Percentiles rank a stretch among this genome's conserved stretches.
Evolutionary conservation across 64 coral and sea anemone species (phyloP).

Genomic region (Porites lutea): DNA sequence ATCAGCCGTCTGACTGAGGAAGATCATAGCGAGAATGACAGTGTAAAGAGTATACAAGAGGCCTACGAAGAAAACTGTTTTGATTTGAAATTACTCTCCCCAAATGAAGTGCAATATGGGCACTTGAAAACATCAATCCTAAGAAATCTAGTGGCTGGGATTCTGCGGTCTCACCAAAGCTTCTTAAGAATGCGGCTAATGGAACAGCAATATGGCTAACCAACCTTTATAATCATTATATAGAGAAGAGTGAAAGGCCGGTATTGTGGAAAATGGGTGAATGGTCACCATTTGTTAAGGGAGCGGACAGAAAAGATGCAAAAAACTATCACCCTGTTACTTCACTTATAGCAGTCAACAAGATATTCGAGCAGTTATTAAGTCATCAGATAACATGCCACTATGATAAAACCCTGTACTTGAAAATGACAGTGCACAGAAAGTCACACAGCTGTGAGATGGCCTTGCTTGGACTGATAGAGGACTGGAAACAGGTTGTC

Average conservation of each 20-base stretch:
- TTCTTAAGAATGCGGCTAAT: slow-evolving; percentile 50
- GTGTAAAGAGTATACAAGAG: slow-evolving; percentile 27
- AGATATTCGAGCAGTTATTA: slow-evolving; percentile 46
- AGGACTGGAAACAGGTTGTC: too few relatives aligned
- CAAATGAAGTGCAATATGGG: slow-evolving; percentile 17
- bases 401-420: slow-evolving; percentile 35
- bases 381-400: slow-evolving; percentile 14
- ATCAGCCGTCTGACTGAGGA: slow-evolving; percentile 32
- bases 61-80: slow-evolving; percentile 24
- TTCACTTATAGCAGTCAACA: slow-evolving; percentile 28
- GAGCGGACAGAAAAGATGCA: not conserved
- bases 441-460: too few relatives aligned
- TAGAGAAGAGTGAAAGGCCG: slow-evolving; percentile 11
- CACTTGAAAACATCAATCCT: slow-evolving; percentile 48
- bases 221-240: slow-evolving; percentile 4
- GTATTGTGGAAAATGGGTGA: not conserved
- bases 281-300: slow-evolving; percentile 6
- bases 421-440: not conserved
- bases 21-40: too few relatives aligned
- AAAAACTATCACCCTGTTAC: slow-evolving; percentile 35
- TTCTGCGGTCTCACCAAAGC: slow-evolving; percentile 14
- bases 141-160: slow-evolving; percentile 63
- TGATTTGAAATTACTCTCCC: slow-evolving; percentile 6
- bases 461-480: slow-evolving; percentile 27
- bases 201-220: slow-evolving; percentile 42